A percentile compares a stretch with the other conserved stretches of the same genome.
These are phyloP conservation scores for Bombylius discolor DNA, from an alignment of 2,888 invertebrate species.

Conservation along the genomic window DNA sequence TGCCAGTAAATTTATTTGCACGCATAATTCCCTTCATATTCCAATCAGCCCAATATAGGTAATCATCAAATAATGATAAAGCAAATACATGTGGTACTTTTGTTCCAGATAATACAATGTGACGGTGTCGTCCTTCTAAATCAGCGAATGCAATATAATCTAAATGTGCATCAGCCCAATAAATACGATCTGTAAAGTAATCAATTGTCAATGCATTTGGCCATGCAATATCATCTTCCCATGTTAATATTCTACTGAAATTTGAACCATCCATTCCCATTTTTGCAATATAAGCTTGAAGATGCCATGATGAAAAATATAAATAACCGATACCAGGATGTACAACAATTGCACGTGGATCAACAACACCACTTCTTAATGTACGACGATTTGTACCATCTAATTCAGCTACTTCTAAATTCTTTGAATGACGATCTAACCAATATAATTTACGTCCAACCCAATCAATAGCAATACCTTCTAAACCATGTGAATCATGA, in stretches of 20 bases:
- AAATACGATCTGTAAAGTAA: conserved; percentile 87
- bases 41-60: conserved; percentile 97
- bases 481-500: conserved; percentile 91
- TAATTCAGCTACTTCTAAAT: conserved; percentile 87
- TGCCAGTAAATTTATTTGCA: conserved; percentile 84
- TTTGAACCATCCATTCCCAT: conserved; percentile 95
- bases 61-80: conserved; percentile 84
- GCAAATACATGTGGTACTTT: conserved; percentile 94
- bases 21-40: conserved; percentile 83
- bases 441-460: conserved; percentile 91
- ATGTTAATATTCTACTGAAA: conserved; percentile 73
- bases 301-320: conserved; percentile 93
- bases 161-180: conserved; percentile 96
- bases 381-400: conserved; percentile 87
- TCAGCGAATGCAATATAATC: conserved; percentile 94
- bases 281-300: conserved; percentile 91
- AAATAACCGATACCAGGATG: conserved; percentile 89
- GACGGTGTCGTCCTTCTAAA: conserved; percentile 78
- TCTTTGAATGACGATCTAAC: conserved; percentile 90
- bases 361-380: conserved; percentile 73
- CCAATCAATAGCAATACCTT: conserved; percentile 96
- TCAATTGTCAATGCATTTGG: conserved; percentile 96
- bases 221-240: conserved; percentile 95
- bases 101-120: conserved; percentile 63
- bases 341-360: conserved; percentile 87